phyloP scores from a whole-genome alignment of 2,797 vertebrate species.

The Emydoidea blandingii region DNA sequence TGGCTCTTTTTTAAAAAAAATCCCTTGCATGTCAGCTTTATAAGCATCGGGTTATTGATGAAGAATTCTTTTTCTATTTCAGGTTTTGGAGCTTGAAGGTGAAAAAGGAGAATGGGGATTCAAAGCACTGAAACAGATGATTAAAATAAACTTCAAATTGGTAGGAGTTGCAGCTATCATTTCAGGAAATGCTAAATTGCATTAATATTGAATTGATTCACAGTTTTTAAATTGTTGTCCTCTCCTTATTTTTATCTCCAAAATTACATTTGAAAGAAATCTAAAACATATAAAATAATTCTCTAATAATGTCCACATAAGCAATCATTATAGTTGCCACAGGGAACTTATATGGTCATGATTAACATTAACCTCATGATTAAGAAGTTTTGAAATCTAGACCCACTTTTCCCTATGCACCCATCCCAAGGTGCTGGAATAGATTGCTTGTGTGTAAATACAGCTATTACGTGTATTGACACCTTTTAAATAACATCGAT shows the following conservation, averaged over 20 bases:
- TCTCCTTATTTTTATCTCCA: background rate
- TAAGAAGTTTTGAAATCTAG: background rate
- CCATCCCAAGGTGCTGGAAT: background rate
- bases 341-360: background rate
- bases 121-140: slow-evolving; percentile 99
- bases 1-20: background rate
- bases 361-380: background rate
- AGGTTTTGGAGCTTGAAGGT: slow-evolving; percentile 99
- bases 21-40: background rate
- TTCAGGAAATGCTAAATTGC: slow-evolving; percentile 22
- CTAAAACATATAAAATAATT: background rate
- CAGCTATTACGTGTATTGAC: background rate
- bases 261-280: background rate
- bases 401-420: background rate
- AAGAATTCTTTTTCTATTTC: slow-evolving; percentile 64
- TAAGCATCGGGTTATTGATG: background rate
- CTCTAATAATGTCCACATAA: background rate
- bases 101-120: slow-evolving; percentile 99
- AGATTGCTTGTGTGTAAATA: background rate
- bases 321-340: background rate
- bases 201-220: slow-evolving; percentile 8
- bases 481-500: background rate
- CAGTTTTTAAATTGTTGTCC: background rate
- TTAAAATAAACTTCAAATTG: slow-evolving; percentile 99
- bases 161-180: slow-evolving; percentile 81